phyloP scores from a whole-genome alignment of 2,113 vertebrate genomes.

The Stegostoma tigrinum region DNA sequence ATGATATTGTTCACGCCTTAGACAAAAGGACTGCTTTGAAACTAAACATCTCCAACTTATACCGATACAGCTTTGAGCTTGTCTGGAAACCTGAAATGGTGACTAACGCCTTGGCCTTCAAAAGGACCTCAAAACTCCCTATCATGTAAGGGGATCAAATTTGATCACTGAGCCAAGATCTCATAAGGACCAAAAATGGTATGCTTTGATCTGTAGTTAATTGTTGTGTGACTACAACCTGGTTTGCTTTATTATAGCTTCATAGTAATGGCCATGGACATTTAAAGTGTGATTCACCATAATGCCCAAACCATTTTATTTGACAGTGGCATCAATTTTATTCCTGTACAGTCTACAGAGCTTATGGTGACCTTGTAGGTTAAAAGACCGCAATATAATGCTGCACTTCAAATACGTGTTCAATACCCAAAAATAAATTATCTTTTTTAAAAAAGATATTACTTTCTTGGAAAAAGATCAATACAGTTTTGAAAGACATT shows the following conservation, averaged over 20 bases:
- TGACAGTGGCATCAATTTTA: neutral
- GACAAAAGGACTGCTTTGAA: neutral
- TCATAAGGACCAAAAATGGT: neutral
- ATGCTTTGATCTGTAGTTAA: neutral
- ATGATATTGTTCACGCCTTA: neutral
- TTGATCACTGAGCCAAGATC: neutral
- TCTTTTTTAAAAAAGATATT: neutral
- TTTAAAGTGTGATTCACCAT: neutral
- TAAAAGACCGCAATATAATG: neutral
- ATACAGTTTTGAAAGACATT: slow-evolving; percentile 4
- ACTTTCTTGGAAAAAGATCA: neutral
- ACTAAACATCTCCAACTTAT: neutral
- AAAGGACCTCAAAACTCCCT: neutral
- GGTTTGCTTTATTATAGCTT: neutral
- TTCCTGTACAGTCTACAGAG: neutral
- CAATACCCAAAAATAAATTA: neutral
- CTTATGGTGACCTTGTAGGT: neutral
- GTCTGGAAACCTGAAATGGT: neutral
- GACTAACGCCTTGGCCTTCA: neutral
- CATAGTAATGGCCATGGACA: neutral
- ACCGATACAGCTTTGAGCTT: neutral
- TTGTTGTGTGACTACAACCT: neutral
- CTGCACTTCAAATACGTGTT: neutral
- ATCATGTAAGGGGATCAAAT: neutral
- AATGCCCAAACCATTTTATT: neutral